Evolutionary conservation across 2,113 vertebrate species (phyloP), one percentile per base, ranked within the genome.

Genomic region (Callospermophilus lateralis): DNA sequence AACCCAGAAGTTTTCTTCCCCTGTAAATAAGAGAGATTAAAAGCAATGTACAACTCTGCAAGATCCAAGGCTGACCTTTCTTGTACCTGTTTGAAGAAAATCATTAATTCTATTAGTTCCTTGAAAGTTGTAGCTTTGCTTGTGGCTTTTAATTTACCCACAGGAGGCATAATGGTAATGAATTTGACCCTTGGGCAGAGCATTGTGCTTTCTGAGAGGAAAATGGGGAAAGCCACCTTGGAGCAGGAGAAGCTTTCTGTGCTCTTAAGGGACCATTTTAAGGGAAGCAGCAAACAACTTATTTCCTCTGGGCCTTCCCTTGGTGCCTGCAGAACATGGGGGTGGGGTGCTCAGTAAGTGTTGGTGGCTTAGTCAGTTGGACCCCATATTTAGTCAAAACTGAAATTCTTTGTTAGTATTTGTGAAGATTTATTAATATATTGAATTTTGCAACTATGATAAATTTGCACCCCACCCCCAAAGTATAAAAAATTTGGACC

Each of bases 21-120:
- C 19, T 0, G 1, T 51, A 39, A 84, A 87, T 93, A 90, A 92
- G 89, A 85, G 48, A 26, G 81, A 84, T 81, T 83, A 67, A 89
- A 94, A 90, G 73, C 65, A 88, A 72, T 48, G 55, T 42, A 51
- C 70, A 89, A 77, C n/a, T 76, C 83, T 83, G 8, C 73, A 91
- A 94, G 89, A 73, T 67, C 19, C 53, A 91, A 87, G 61, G 26
- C 30, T 84, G 53, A 79, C 76, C 72, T 86, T 73, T 37, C 79
- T 90, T 68, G 12, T 72, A n/a, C 63, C n/a, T 86, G 26, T 93
- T 95, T 94, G 34, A 12, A 95, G 81, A 96, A 85, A 97, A 84
- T 76, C 76, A 48, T 86, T 83, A 85, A 87, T 96, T 93, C 45
- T 97, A 8, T 94, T 91, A 81, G 39, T 93, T 74, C 74, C 28